Base-by-base conservation (phyloP, 1,140 invertebrate species). In the Drosophila pectinifera region DNA sequence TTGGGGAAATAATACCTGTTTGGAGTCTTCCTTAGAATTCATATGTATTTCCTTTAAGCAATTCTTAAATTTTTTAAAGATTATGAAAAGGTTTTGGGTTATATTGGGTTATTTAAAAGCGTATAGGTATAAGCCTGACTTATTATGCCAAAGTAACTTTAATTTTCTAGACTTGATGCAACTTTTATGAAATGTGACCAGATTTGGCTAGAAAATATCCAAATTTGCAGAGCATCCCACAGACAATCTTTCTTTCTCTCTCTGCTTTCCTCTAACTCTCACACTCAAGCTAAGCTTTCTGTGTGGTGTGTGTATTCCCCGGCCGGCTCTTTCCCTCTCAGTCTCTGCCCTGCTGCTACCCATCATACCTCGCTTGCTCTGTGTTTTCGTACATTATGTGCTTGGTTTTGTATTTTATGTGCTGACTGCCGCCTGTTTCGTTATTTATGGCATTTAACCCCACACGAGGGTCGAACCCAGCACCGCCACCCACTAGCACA, bases 361-460 rank as follows among this genome's bases (percentile, higher is more conserved):
- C 22, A 28, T 34, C 28, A 31, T 31, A 31, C 10, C 41, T 63
- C 36, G 53, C 53, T 48, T 34, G 16, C 20, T 55, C 39, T 75
- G 20, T 70, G 75, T 65, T 61, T 49, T 72, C 51, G 69, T 61
- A 83, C 64, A 78, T 83, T 74, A 83, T 83, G 56, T 83, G 70
- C 67, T 58, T 48, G 57, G 54, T 38, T 57, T 72, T 81, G 78
- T 65, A 69, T 78, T 86, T 80, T 83, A 88, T 88, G 73, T 88
- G 57, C 72, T 84, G 80, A 45, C 42, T 83, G 72, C 74, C 62
- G 78, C 59, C 74, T 82, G 80, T 86, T 89, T 59, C 78, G 84
- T 89, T 88, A 89, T 88, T 88, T 88, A 83, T 89, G 84, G 83
- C 68, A 89, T 88, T 89, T 86, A 86, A 83, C 57, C 83, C 75